Evolutionary conservation across 2,888 invertebrate species (phyloP).

Genomic region (Trichogramma dendrolimi): DNA sequence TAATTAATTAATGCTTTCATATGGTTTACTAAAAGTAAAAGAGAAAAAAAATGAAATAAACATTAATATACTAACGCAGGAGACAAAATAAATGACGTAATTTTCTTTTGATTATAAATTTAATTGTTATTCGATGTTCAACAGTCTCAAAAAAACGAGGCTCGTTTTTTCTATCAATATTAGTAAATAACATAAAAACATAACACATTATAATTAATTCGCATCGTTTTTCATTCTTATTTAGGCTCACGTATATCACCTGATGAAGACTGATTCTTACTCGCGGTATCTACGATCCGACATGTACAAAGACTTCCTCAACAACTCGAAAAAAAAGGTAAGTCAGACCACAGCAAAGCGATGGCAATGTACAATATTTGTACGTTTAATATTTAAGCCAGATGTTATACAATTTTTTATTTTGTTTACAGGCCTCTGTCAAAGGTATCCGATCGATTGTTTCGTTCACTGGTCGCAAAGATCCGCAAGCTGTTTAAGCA

Average conservation of each 20-base stretch:
- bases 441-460: constrained; percentile 83
- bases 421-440: constrained; percentile 70
- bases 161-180: background rate
- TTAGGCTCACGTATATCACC: constrained; percentile 95
- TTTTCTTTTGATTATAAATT: background rate
- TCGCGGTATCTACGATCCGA: constrained; percentile 95
- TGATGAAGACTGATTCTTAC: constrained; percentile 99
- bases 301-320: constrained; percentile 96
- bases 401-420: constrained; percentile 26
- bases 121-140: background rate
- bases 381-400: constrained; percentile 5
- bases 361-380: constrained; percentile 15
- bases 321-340: constrained; percentile 96
- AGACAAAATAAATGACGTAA: too few relatives aligned
- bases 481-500: constrained; percentile 54
- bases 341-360: constrained; percentile 28
- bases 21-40: too few relatives aligned
- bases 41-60: too few relatives aligned
- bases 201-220: too few relatives aligned
- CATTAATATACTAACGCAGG: too few relatives aligned
- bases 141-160: too few relatives aligned
- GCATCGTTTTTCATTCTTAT: constrained; percentile 13
- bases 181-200: background rate
- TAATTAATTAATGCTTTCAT: too few relatives aligned
- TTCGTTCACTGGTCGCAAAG: constrained; percentile 71